Evolutionary conservation across 2,888 invertebrate species (phyloP), one percentile per base, ranked within the genome.

Genomic region (Eucriotettix oculatus): DNA sequence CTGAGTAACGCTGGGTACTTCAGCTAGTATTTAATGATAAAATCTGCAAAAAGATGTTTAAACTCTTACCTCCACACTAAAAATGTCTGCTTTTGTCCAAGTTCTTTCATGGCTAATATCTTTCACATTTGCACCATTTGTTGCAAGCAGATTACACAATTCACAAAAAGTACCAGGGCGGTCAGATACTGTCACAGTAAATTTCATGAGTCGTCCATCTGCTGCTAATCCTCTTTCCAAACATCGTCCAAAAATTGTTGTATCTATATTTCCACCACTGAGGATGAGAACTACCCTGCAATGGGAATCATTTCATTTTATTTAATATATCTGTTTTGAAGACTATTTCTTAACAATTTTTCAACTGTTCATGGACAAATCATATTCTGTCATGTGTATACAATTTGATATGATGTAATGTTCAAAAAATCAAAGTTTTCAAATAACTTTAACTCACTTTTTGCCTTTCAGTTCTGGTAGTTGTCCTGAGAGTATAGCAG

Each of bases 71-170:
- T 83, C 81, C 17, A 85, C 85, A 65, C 82, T 82, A 71, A 92
- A 94, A 56, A 96, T 87, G 71, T 96, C 94, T 1, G 85, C 82
- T 61, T 84, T 84, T 12, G 96, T 82, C 94, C 95, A 96, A 1
- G 96, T 95, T 59, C 96, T 79, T 71, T 97, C 95, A 71, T 96
- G 95, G 74, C 91, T 87, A 61, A 97, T 92, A 70, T 97, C 95
- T 73, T 96, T 96, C 65, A 97, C 90, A 52, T 87, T 87, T 12
- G 91, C 92, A 0, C 92, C 92, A 41, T 87, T 77, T 1, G 81
- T 79, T 0, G 85, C 80, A 58, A 93, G 78, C 52, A 88, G 74
- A 68, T 81, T 81, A 69, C 91, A 90, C 10, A 94, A 76, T 68
- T 93, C 92, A 0, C 89, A 84, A 64, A 93, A 88, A 17, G 90